Conservation (phyloP, 2,888 invertebrate genomes). For the Apamea anceps region DNA sequence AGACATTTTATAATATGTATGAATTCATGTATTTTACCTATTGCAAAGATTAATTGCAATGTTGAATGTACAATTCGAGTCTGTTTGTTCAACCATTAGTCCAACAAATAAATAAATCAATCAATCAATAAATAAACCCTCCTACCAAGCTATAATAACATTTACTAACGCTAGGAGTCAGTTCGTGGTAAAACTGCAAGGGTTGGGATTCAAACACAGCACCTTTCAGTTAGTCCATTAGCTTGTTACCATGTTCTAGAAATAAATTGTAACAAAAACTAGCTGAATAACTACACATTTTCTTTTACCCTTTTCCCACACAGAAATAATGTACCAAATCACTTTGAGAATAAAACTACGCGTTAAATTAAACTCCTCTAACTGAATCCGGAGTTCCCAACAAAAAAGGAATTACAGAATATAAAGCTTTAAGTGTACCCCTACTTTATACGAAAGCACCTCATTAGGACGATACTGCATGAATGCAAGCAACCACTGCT, state of each 20-base stretch:
- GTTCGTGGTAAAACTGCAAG: not conserved
- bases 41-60: not conserved
- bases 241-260: not conserved
- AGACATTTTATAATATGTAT: too few species aligned
- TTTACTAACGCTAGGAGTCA: not conserved
- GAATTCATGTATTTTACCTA: not conserved
- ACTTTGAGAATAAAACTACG: conserved; percentile 52
- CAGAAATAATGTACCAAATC: conserved; percentile 51
- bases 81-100: too few species aligned
- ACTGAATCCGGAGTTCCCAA: conserved; percentile 58
- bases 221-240: not conserved
- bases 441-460: conserved; percentile 68
- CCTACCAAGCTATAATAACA: not conserved
- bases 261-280: conserved; percentile 14
- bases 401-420: conserved; percentile 69
- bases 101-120: too few species aligned
- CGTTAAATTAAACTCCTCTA: conserved; percentile 61
- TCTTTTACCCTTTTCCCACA: conserved; percentile 17
- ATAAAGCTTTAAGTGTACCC: conserved; percentile 65
- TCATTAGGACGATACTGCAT: conserved; percentile 66
- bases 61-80: not conserved
- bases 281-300: conserved; percentile 6
- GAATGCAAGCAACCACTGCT: conserved; percentile 37
- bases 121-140: too few species aligned
- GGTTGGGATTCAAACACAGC: not conserved